Conservation (phyloP, 2,113 vertebrate species). For the Bujurquina vittata region DNA sequence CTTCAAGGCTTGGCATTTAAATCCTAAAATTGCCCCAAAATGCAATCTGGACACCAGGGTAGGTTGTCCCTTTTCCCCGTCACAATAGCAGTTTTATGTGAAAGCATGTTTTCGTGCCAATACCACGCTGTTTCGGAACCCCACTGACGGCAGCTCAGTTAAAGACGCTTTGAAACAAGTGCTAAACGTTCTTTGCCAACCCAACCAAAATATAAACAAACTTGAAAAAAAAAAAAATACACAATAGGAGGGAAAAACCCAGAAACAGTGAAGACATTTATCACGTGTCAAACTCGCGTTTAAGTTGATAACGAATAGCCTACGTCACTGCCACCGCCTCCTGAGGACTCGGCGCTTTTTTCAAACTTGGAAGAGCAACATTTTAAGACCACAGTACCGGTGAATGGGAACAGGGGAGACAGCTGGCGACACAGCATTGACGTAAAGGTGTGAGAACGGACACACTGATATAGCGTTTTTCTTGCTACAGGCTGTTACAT, state of each 20-base stretch:
- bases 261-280: not conserved
- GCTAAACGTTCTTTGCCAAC: not conserved
- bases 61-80: not conserved
- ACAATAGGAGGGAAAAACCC: not conserved
- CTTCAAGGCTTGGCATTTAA: not conserved
- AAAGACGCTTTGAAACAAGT: not conserved
- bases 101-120: fast-evolving
- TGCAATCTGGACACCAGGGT: too few species aligned
- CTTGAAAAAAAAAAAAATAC: too few species aligned
- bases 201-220: not conserved
- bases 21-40: not conserved
- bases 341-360: not conserved
- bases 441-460: conserved; percentile 97
- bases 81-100: not conserved
- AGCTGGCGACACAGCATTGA: conserved; percentile 96
- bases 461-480: conserved; percentile 98
- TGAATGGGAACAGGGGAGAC: conserved; percentile 82
- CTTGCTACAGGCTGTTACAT: conserved; percentile 85
- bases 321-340: not conserved
- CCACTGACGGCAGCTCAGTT: not conserved
- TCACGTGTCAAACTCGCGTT: not conserved
- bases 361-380: not conserved
- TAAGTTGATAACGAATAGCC: not conserved
- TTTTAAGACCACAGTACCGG: not conserved
- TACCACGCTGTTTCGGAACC: not conserved